phyloP scores from a whole-genome alignment of 2,888 invertebrate genomes.

The Chloroclysta siterata region DNA sequence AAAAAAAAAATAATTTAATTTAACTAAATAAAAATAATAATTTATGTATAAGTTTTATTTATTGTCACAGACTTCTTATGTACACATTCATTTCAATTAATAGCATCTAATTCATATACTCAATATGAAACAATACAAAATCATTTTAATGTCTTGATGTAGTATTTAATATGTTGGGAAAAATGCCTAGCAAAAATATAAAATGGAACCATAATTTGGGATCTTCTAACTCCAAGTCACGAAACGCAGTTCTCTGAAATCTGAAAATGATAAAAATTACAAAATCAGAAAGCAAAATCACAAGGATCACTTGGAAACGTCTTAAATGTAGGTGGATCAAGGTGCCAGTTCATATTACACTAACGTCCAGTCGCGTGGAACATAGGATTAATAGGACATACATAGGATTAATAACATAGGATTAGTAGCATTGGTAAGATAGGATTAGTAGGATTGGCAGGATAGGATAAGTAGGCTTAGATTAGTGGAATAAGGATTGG shows the following conservation, averaged over 20 bases:
- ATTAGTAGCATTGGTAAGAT: too few relatives aligned
- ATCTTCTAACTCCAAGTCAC: conserved; percentile 5
- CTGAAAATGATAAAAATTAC: conserved; percentile 25
- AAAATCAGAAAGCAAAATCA: background rate
- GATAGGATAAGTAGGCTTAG: too few relatives aligned
- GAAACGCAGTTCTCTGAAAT: background rate
- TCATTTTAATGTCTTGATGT: conserved; percentile 26
- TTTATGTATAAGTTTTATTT: background rate
- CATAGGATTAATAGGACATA: too few relatives aligned
- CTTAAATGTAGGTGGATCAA: too few relatives aligned
- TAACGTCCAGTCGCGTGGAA: too few relatives aligned
- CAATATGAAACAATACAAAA: conserved; percentile 53
- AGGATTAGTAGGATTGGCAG: background rate
- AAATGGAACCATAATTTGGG: conserved; percentile 22
- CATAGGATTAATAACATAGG: too few relatives aligned
- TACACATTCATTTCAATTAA: conserved; percentile 37
- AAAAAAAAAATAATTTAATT: too few relatives aligned
- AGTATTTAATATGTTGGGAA: conserved; percentile 2
- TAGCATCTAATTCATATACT: conserved; percentile 57
- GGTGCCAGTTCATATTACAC: too few relatives aligned
- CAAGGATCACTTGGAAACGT: too few relatives aligned
- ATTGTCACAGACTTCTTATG: conserved; percentile 33
- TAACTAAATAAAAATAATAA: background rate
- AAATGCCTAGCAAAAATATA: conserved; percentile 24
- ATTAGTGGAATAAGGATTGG: too few relatives aligned